Evolutionary conservation across 2,113 vertebrate species (phyloP), one percentile per base, ranked within the genome.

Genomic region (Bettongia penicillata): DNA sequence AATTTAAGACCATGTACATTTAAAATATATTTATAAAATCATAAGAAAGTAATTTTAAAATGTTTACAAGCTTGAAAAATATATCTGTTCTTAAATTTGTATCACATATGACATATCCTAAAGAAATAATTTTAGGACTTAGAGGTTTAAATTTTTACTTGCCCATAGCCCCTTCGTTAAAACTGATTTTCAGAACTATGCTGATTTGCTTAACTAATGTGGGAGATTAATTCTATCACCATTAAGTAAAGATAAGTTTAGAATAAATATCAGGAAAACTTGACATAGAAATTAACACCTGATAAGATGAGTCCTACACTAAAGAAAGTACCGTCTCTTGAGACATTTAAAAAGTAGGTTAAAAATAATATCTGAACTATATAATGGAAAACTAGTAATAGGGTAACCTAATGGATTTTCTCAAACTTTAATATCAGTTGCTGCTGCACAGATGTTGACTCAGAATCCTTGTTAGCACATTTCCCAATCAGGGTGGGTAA

Each of bases 401-500:
- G 43, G 90, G 55, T 61, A 25, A 37, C 3, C 49, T 94, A 52
- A 48, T 49, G 90, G 48, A 91, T 61, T 93, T 93, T 68, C 89
- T 95, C 68, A 50, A 26, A n/a, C 89, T 94, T 95, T 95, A 92
- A 31, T 93, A 53, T 84, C n/a, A 96, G 50, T 90, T 51, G 84
- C 43, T 52, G 90, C 89, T 77, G 1, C 43, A 24, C 92, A 94
- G 57, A 48, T 95, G 90, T 57, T 95, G 61, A 43, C 94, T 96
- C 51, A 68, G 92, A 92, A 90, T 94, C 57, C 55, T 84, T 90
- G 47, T 51, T 92, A 53, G 43, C 95, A 51, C 90, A 48, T 97
- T 95, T 97, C 55, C 89, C 89, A 96, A 95, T 89, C 53, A 95
- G 50, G 94, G 61, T 93, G 84, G 94, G 91, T 96, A 96, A 97